phyloP scores from a whole-genome alignment of 2,113 vertebrate species.

The Elachura formosa region DNA sequence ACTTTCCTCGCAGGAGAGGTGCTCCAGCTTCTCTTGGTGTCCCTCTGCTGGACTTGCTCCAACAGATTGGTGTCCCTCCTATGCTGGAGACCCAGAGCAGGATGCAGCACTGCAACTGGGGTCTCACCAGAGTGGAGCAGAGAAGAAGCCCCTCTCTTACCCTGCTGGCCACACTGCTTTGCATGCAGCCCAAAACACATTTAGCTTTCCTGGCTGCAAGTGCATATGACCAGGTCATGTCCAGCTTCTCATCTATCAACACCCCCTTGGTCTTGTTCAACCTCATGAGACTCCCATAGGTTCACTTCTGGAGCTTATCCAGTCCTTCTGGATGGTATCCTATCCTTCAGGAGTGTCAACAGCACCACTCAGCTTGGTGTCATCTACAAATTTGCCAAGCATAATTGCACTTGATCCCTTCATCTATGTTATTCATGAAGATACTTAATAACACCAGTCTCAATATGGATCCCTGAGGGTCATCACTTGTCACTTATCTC shows the following conservation, averaged over 20 bases:
- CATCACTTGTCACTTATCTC: background rate
- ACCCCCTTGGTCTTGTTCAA: background rate
- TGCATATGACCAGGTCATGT: rapidly evolving
- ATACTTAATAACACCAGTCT: background rate
- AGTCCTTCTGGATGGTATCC: background rate
- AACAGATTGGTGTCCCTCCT: rapidly evolving
- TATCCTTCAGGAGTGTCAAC: background rate
- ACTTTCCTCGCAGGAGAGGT: background rate
- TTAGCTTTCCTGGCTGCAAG: background rate
- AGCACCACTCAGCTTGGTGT: background rate
- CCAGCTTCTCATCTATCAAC: background rate
- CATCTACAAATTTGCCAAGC: background rate
- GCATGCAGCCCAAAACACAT: background rate
- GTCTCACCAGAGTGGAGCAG: background rate
- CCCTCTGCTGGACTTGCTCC: background rate
- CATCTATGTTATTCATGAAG: background rate
- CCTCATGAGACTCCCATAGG: background rate
- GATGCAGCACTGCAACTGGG: background rate
- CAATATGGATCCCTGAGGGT: background rate
- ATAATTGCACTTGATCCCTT: background rate
- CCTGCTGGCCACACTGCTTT: background rate
- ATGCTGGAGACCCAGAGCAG: background rate
- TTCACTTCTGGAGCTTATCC: background rate
- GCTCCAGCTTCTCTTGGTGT: background rate
- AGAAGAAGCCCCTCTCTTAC: rapidly evolving